Conservation (phyloP, 2,113 vertebrate species). For the Aptenodytes forsteri region DNA sequence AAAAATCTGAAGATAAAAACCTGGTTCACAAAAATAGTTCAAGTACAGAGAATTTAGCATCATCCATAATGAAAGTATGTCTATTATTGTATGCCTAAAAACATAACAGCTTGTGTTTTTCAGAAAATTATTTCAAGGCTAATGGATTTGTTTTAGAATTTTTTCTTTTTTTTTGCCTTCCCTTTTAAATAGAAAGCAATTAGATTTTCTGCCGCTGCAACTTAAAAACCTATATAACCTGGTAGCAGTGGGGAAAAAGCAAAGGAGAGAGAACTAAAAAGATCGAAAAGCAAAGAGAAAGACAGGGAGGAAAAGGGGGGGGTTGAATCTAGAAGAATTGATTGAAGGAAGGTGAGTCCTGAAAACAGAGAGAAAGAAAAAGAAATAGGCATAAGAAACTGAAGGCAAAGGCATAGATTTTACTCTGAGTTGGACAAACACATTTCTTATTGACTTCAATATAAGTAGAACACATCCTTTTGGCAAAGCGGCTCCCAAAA, state of each 20-base stretch:
- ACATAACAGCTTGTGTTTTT: background rate
- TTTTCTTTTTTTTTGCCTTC: background rate
- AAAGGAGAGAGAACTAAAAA: background rate
- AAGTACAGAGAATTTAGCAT: background rate
- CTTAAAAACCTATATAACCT: background rate
- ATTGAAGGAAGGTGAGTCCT: background rate
- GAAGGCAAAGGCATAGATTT: background rate
- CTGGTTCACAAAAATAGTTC: slow-evolving; percentile 17
- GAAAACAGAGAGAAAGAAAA: background rate
- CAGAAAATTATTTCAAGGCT: background rate
- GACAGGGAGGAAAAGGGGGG: background rate
- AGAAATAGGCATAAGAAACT: background rate
- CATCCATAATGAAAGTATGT: background rate
- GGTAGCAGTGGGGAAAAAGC: background rate
- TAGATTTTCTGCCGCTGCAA: background rate
- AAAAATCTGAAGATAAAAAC: slow-evolving; percentile 15
- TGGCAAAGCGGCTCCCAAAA: background rate
- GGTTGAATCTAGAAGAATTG: background rate
- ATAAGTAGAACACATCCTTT: background rate
- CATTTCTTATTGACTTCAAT: background rate
- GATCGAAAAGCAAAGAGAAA: background rate
- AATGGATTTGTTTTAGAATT: background rate
- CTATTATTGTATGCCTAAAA: background rate
- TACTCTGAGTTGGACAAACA: background rate
- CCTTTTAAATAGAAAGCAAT: background rate